Evolutionary conservation across 2,888 invertebrate species (phyloP).

Genomic region (Perdita meconis): DNA sequence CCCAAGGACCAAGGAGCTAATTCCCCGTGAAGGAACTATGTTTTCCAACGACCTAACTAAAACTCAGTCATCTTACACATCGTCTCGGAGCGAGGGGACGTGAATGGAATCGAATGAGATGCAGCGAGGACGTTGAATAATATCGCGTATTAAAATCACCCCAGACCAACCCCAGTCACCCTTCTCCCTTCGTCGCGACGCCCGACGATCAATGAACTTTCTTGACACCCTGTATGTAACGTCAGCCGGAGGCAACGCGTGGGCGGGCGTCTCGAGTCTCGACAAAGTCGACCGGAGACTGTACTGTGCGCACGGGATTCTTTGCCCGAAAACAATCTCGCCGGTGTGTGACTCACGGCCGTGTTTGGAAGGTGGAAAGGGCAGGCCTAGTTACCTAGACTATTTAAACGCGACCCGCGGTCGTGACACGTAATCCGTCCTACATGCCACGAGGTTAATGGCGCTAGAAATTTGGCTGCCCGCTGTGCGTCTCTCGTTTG

Average conservation of each 20-base stretch:
- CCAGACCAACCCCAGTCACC: slow-evolving; percentile 36
- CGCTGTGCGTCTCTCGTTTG: too few species aligned
- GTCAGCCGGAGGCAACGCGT: slow-evolving; percentile 60
- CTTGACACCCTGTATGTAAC: slow-evolving; percentile 58
- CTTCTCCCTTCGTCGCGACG: background rate
- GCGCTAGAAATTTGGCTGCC: background rate
- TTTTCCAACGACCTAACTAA: slow-evolving; percentile 22
- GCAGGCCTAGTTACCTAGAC: slow-evolving; percentile 44
- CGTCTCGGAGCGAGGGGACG: background rate
- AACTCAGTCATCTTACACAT: slow-evolving; percentile 6
- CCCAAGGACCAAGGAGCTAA: background rate
- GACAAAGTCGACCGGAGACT: slow-evolving; percentile 34
- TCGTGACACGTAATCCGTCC: slow-evolving; percentile 28
- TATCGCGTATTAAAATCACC: slow-evolving; percentile 58
- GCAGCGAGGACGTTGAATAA: slow-evolving; percentile 39
- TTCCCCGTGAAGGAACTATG: background rate
- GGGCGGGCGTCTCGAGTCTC: slow-evolving; percentile 66
- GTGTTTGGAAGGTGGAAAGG: slow-evolving; percentile 62
- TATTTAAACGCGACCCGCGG: slow-evolving; percentile 48
- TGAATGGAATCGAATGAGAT: slow-evolving; percentile 28
- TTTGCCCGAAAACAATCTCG: slow-evolving; percentile 64
- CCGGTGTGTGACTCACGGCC: slow-evolving; percentile 62
- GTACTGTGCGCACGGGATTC: slow-evolving; percentile 39
- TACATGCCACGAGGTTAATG: background rate
- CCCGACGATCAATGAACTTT: slow-evolving; percentile 59